Percentiles rank a stretch among this genome's conserved stretches.
phyloP scores from a whole-genome alignment of 1,140 invertebrate species.

The Trypoxylus dichotomus region DNA sequence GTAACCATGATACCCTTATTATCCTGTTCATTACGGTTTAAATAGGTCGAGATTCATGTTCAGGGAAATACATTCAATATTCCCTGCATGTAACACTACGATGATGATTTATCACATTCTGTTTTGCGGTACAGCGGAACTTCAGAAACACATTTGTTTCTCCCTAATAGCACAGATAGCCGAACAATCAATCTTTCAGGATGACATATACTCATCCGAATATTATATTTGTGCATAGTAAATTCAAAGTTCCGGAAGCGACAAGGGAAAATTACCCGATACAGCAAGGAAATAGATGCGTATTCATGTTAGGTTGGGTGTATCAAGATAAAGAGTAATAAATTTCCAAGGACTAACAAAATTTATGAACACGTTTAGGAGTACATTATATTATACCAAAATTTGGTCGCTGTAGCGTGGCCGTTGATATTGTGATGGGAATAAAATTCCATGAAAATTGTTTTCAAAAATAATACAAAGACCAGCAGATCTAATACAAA shows the following conservation, averaged over 20 bases:
- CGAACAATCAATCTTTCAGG: constrained; percentile 15
- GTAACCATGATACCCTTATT: background rate
- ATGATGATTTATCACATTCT: constrained; percentile 18
- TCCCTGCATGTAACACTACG: background rate
- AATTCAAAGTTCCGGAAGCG: constrained; percentile 12
- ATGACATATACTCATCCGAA: constrained; percentile 3
- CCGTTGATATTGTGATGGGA: too few species aligned
- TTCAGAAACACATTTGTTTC: constrained; percentile 18
- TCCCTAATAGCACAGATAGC: constrained; percentile 6
- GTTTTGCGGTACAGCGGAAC: constrained; percentile 15
- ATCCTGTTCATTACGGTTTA: background rate
- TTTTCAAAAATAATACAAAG: too few species aligned
- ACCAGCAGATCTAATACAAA: too few species aligned
- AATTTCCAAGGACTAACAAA: background rate
- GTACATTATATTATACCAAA: too few species aligned
- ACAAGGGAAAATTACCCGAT: background rate
- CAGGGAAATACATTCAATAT: constrained; percentile 3
- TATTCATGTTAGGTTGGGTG: background rate
- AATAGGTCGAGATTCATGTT: background rate
- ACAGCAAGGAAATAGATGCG: background rate
- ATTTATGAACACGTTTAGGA: too few species aligned
- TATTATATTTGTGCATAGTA: constrained; percentile 1
- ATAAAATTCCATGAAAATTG: too few species aligned
- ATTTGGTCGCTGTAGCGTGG: too few species aligned
- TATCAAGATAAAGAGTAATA: background rate